Base-by-base conservation (phyloP, 2,888 invertebrate species). In the Eumerus sabulonum region DNA sequence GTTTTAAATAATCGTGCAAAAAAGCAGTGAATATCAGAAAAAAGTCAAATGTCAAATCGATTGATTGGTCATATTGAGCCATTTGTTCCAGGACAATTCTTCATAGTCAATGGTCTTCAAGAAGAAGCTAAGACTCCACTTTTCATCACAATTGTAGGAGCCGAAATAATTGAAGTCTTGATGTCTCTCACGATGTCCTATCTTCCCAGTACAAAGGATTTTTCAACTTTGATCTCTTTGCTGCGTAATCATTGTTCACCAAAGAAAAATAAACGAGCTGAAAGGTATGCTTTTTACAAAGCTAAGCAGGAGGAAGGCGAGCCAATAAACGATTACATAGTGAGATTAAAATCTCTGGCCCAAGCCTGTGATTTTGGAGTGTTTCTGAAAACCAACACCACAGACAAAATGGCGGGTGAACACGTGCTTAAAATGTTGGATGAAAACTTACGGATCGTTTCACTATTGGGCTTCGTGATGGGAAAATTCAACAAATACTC, bases 401-500 rank as follows among this genome's bases (percentile, higher is more conserved):
- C 18, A 2, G 50, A 73, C 35, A 72, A 45, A 27, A 17, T 35
- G 51, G 13, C 11, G 48, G 19, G 12, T 11, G 14, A 36, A 14
- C 27, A 73, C 36, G 40, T 60, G 40, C 38, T 40, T 13, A 72
- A 63, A 27, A 40, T 72, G 11, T 38, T 71, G 27, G 63, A 71
- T 16, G 63, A 63, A 35, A 9, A 4, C n/a, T 72, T 14, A 38
- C 44, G 5, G 74, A 76, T 60, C 53, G 57, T 12, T 74, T 74
- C 14, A 74, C 62, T 12, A 83, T 82, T 42, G 90, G 67, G 0
- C 19, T 73, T n/a, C 40, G 11, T n/a, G n/a, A 40, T n/a, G 40
- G 9, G 9, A 40, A 40, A n/a, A 40, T 40, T 18, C 19, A 54
- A 7, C 27, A 17, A 40, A 9, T 3, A n/a, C 40, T 40, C 12